Evolutionary conservation across 2,797 vertebrate genomes (phyloP), one percentile per base, ranked within the genome.

Genomic region (Acestrorhynchus altus): DNA sequence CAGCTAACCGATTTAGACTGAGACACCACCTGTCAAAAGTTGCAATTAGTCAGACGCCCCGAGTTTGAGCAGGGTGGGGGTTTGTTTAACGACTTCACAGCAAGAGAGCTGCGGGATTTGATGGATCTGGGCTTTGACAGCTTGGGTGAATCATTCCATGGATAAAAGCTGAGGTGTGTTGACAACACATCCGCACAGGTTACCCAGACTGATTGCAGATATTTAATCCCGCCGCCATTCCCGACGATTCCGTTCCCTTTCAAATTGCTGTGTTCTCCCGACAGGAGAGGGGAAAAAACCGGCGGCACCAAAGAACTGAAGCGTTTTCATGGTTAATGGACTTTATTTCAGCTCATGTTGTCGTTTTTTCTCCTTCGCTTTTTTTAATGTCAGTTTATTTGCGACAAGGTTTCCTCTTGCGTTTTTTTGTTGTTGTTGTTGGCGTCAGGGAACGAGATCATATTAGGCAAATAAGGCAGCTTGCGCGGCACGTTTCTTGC

Each of bases 401-500:
- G 11, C 16, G 22, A 57, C 54, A 18, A 61, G 31, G 59, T 26
- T 13, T 59, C 18, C 35, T 61, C 8, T 39, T 8, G 5, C 18
- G 13, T 60, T 60, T 35, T 35, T 61, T 16, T n/a, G n/a, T n/a
- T n/a, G n/a, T n/a, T n/a, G n/a, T n/a, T n/a, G n/a, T n/a, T n/a
- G n/a, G 18, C 35, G 31, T n/a, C 59, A 16, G 10, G 16, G 35
- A 39, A 2, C 8, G 46, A n/a, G 20, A 60, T 40, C 54, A 40
- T 51, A 69, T 60, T 61, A 61, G 59, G 44, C 54, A 40, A 76
- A 69, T 24, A 47, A 60, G 42, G 65, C 65, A 56, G 61, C 61
- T 60, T 6, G 65, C n/a, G 52, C 46, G 28, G 54, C 40, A 16
- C 57, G 18, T 28, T 77, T 39, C 35, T 47, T 7, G 35, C 47